Base-by-base conservation (phyloP, 2,797 vertebrate genomes). In the Pseudomugil gertrudae region DNA sequence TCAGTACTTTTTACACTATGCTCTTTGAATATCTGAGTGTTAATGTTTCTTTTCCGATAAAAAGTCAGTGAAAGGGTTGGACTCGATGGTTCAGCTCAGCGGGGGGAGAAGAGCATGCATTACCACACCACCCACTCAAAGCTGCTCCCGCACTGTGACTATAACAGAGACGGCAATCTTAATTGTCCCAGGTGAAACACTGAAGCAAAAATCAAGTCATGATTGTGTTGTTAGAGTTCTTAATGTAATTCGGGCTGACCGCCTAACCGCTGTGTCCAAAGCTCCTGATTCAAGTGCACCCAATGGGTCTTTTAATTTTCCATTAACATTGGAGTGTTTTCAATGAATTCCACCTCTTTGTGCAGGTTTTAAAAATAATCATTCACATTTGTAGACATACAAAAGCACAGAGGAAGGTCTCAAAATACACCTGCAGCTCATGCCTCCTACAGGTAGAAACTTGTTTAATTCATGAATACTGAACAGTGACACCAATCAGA, bases 101-200 rank as follows among this genome's bases (percentile, higher is more conserved):
- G 7, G 86, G 69, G 63, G 84, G 88, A 73, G 59, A 55, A 89
- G 84, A 86, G 84, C 74, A 72, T 85, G 91, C 74, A 69, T 77
- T 82, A 88, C 78, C 87, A 91, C 90, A 87, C 89, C 87, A 67
- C 94, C 94, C 87, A 93, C 92, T 90, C 90, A 94, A 92, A 92
- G 89, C 87, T 91, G 92, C 81, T 87, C 79, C 80, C 69, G 71
- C 68, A 55, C 86, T 78, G 84, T 77, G 71, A 88, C 89, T 79
- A 81, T 87, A 79, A 75, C 13, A 58, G 60, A 80, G 40, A 81
- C 24, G 65, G 81, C 75, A 72, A 88, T 89, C 83, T 87, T 75
- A 86, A 47, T 80, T 60, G 65, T 64, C 60, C 69, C 54, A 53
- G 74, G 66, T 66, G 78, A 73, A 80, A 81, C 79, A 80, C 76